Evolutionary conservation across 2,888 invertebrate genomes (phyloP).

Genomic region (Caradrina clavipalpis): DNA sequence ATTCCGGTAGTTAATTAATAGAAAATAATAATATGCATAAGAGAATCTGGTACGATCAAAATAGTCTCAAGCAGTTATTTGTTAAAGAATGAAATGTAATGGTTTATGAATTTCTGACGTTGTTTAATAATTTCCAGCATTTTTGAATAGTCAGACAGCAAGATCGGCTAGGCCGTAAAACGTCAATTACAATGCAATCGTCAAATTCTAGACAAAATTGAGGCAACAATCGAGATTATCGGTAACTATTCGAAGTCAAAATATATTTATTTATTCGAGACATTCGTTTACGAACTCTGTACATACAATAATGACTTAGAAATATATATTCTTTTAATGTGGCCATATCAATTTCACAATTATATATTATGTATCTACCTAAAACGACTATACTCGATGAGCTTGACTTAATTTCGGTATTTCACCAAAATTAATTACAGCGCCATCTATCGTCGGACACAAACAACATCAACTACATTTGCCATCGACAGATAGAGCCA

Average conservation of each 20-base stretch:
- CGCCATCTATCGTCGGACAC: conserved; percentile 49
- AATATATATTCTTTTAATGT: conserved; percentile 45
- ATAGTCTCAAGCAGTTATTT: conserved; percentile 1
- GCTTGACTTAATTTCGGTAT: conserved; percentile 29
- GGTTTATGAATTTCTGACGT: neutral
- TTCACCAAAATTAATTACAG: conserved; percentile 35
- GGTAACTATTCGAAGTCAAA: conserved; percentile 48
- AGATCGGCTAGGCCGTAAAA: conserved; percentile 22
- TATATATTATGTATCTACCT: conserved; percentile 33
- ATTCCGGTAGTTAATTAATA: neutral
- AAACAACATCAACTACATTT: conserved; percentile 56
- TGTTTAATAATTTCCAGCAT: neutral
- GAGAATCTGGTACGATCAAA: neutral
- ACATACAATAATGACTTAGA: conserved; percentile 57
- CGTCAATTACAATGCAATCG: conserved; percentile 4
- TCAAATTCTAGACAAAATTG: conserved; percentile 39
- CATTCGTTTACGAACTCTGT: conserved; percentile 55
- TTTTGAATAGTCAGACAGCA: neutral
- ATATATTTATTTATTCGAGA: conserved; percentile 49
- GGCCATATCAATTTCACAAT: conserved; percentile 48
- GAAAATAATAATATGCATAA: conserved; percentile 14
- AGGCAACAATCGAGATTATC: conserved; percentile 45
- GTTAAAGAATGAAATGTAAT: neutral
- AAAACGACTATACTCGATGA: conserved; percentile 32
- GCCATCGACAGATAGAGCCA: conserved; percentile 49